Evolutionary conservation across 2,113 vertebrate genomes (phyloP), one percentile per base, ranked within the genome.

Genomic region (Epinephelus moara): DNA sequence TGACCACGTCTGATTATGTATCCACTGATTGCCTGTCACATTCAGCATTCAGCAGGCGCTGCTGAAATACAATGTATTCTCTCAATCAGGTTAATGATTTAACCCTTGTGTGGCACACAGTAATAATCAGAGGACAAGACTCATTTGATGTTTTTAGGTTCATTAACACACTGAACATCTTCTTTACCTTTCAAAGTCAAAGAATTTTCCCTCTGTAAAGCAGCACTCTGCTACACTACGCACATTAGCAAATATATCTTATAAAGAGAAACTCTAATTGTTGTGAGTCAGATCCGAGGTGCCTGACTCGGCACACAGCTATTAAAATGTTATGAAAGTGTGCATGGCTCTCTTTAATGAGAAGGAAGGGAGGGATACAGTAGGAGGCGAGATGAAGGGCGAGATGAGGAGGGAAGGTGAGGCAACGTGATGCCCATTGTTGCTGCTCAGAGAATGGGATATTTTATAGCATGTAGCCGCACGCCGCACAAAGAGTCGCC

Each of bases 321-420:
- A 91, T 89, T 89, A 92, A 87, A 78, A 40, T 23, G 40, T 92
- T 88, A 92, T 88, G 89, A 91, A 90, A 75, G 72, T 63, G 74
- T 76, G 80, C 78, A n/a, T 19, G 27, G 84, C 73, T 87, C 55
- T 0, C 56, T 85, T 70, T 89, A 89, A 92, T 91, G 85, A 90
- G 82, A 69, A 42, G 56, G 37, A 64, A 59, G 70, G 78, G 80
- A 56, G 72, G 61, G 59, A 40, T 67, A 37, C 62, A 49, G 63
- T 25, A 27, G 69, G 67, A 63, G 47, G 57, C 25, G 40, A 85
- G 82, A 70, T 70, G 37, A 72, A 66, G 64, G 55, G 30, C 49
- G 52, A 63, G 60, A 50, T 33, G 52, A 80, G 71, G 50, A 64
- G 71, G 63, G 63, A 70, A 60, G 82, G 63, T 2, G 55, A 74